Percentiles rank a stretch among this genome's conserved stretches.
Evolutionary conservation across 1,140 invertebrate genomes (phyloP).

Genomic region (Nephotettix cincticeps): DNA sequence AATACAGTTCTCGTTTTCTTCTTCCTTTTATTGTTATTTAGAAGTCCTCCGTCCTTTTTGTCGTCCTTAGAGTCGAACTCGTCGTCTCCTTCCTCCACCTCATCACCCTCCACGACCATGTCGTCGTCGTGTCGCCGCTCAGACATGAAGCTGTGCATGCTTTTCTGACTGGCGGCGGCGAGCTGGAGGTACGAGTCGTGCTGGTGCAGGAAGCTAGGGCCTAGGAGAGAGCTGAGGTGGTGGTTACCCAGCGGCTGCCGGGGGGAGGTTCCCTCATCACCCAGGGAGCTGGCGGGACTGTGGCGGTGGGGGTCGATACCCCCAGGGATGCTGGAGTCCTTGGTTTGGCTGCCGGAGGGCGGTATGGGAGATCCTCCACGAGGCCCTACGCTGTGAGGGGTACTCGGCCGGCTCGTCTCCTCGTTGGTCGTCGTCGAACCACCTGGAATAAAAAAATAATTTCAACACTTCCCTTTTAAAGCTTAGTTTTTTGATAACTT

Average conservation of each 20-base stretch:
- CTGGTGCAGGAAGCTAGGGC: slow-evolving; percentile 49
- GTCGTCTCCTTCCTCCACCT: slow-evolving; percentile 61
- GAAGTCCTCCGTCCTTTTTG: slow-evolving; percentile 41
- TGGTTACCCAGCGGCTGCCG: slow-evolving; percentile 13
- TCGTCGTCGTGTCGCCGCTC: slow-evolving; percentile 47
- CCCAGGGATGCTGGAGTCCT: slow-evolving; percentile 43
- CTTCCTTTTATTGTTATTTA: slow-evolving; percentile 80
- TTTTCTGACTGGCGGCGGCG: slow-evolving; percentile 8
- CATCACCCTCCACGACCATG: slow-evolving; percentile 61
- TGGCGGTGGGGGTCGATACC: slow-evolving; percentile 15
- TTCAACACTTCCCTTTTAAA: no score
- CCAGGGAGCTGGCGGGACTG: slow-evolving; percentile 33
- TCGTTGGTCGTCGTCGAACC: slow-evolving; percentile 63
- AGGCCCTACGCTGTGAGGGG: slow-evolving; percentile 54
- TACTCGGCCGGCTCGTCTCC: slow-evolving; percentile 58
- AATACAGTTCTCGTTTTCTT: slow-evolving; percentile 99
- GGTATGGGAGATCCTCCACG: slow-evolving; percentile 43
- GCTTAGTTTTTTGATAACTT: no score
- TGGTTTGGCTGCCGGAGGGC: slow-evolving; percentile 44
- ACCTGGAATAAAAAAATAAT: slow-evolving; percentile 57
- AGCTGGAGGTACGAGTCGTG: slow-evolving; percentile 26
- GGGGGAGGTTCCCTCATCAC: slow-evolving; percentile 26
- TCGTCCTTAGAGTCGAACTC: slow-evolving; percentile 53
- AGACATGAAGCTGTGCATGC: slow-evolving; percentile 28
- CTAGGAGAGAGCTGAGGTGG: slow-evolving; percentile 32